Conservation (phyloP, 2,113 vertebrate species). For the Accipiter cooperii region DNA sequence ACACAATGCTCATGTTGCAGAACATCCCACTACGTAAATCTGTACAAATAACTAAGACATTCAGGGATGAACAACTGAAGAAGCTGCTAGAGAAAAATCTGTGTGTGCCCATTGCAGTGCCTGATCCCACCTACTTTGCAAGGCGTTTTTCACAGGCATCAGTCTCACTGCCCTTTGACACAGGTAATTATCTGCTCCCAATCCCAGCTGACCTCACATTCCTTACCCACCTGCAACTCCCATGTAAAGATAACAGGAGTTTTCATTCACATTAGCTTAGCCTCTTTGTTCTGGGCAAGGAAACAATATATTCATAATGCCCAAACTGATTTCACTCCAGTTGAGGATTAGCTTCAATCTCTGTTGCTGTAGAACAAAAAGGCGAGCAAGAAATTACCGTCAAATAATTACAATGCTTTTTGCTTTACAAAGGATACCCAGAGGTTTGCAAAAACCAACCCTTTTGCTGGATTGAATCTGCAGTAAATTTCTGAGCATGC, state of each 20-base stretch:
- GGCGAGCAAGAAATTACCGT: neutral
- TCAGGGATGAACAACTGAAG: neutral
- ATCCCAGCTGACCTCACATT: slow-evolving; percentile 46
- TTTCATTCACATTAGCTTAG: slow-evolving; percentile 20
- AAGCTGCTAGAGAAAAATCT: neutral
- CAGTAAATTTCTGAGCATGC: neutral
- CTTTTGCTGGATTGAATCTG: neutral
- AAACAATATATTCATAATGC: slow-evolving; percentile 18
- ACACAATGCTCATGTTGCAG: neutral
- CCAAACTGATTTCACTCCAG: slow-evolving; percentile 31
- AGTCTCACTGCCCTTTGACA: slow-evolving; percentile 49
- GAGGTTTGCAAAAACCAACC: neutral
- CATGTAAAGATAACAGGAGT: slow-evolving; percentile 43
- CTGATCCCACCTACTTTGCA: slow-evolving; percentile 40
- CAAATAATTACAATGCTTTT: slow-evolving; percentile 14
- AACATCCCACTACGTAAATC: neutral
- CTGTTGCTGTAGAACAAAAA: neutral
- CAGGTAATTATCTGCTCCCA: slow-evolving; percentile 26
- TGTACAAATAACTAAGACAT: neutral
- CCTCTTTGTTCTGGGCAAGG: slow-evolving; percentile 29
- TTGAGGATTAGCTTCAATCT: slow-evolving; percentile 37
- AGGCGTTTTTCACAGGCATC: slow-evolving; percentile 26
- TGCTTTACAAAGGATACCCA: neutral
- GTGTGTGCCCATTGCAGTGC: neutral
- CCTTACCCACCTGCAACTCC: slow-evolving; percentile 57